Evolutionary conservation across 2,797 vertebrate genomes (phyloP), one percentile per base, ranked within the genome.

Genomic region (Falco cherrug): DNA sequence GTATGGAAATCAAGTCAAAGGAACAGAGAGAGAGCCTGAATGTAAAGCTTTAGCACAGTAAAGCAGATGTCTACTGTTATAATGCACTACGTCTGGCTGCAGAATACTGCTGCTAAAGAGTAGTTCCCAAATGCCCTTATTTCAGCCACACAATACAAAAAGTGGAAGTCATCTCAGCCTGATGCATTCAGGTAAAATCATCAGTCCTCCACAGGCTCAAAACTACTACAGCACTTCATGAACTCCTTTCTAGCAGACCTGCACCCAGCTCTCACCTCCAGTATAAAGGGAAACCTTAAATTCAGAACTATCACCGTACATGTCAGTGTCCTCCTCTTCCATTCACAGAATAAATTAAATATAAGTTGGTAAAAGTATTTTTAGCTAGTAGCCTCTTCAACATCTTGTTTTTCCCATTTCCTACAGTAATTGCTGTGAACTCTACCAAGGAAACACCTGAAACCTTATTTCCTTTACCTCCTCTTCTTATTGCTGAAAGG

Each of bases 1-100:
- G 69, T 51, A 76, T n/a, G 31, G 84, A 91, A 95, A 93, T 71
- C 94, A 71, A 81, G 86, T 25, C n/a, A 65, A 67, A 92, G 81
- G 59, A 79, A 81, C 28, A 37, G 39, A 74, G 79, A 59, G 25
- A 57, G 41, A 79, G 21, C 8, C 47, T 48, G 68, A 64, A 89
- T 61, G 53, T 16, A 63, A 63, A 89, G 82, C 61, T 75, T 59
- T 17, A 89, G 73, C 33, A 48, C 37, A 68, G 69, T 3, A 80
- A 84, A 84, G 70, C 48, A 90, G 74, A 64, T 0, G 0, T 39
- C 33, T 70, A 65, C 59, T 59, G 64, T 70, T 57, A 82, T n/a
- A 63, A 45, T 37, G 51, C 35, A 21, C 22, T 31, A 15, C 4
- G 11, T 18, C 22, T 70, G 67, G 48, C 48, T 84, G 51, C 69